Percentiles rank a stretch among this genome's conserved stretches.
phyloP scores from a whole-genome alignment of 2,888 invertebrate genomes.

The Antitype chi region DNA sequence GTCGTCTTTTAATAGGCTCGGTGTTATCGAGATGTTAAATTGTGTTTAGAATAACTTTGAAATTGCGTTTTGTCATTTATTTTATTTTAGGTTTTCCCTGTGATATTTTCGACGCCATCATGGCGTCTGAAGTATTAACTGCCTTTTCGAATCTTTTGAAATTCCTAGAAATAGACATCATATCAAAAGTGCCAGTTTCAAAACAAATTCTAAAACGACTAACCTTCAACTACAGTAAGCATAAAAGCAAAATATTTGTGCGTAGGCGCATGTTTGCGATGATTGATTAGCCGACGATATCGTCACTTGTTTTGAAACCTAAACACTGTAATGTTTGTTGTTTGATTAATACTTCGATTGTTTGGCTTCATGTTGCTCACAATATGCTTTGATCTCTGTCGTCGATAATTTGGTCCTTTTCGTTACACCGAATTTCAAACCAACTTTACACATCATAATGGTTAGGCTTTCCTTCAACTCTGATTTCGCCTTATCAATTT shows the following conservation, averaged over 20 bases:
- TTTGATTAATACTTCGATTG: conserved; percentile 49
- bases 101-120: background rate
- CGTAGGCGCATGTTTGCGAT: conserved; percentile 61
- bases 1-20: background rate
- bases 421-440: background rate
- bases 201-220: conserved; percentile 44
- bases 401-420: conserved; percentile 16
- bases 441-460: background rate
- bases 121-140: background rate
- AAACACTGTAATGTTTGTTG: conserved; percentile 51
- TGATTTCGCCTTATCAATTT: background rate
- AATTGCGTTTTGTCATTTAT: conserved; percentile 5
- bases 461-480: background rate
- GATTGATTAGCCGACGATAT: conserved; percentile 61
- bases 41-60: conserved; percentile 4
- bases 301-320: conserved; percentile 61
- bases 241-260: conserved; percentile 45
- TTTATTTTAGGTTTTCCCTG: background rate
- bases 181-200: conserved; percentile 20
- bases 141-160: background rate
- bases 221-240: conserved; percentile 49
- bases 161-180: conserved; percentile 9
- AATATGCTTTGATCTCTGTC: conserved; percentile 9
- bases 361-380: conserved; percentile 20
- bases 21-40: conserved; percentile 13